A percentile compares a stretch with the other conserved stretches of the same genome.
These are phyloP conservation scores for Melipona beecheii DNA, from an alignment of 2,888 invertebrate species.

Conservation along the genomic window DNA sequence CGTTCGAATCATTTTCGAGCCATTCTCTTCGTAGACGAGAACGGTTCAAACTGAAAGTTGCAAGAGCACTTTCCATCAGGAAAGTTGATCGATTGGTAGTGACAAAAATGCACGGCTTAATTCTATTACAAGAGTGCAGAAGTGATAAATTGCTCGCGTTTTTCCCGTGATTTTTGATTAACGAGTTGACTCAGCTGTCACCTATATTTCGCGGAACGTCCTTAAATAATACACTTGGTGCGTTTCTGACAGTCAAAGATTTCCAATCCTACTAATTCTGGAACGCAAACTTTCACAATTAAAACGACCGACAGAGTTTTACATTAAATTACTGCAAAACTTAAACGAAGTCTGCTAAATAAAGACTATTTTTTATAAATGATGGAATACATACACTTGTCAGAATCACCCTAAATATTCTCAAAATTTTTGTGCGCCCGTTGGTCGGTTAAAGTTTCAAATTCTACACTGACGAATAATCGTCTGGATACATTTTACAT, in stretches of 20 bases:
- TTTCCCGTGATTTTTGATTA: not conserved
- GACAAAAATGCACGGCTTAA: not conserved
- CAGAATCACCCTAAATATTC: too few relatives aligned
- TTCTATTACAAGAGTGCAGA: not conserved
- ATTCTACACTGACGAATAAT: not conserved
- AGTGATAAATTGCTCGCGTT: not conserved
- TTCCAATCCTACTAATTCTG: not conserved
- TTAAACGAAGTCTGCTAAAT: not conserved
- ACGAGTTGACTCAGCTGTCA: not conserved
- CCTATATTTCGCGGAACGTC: not conserved
- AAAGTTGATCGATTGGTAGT: constrained; percentile 14
- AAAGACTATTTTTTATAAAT: too few relatives aligned
- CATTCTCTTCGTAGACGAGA: not conserved
- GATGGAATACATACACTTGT: too few relatives aligned
- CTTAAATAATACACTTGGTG: not conserved
- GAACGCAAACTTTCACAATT: not conserved
- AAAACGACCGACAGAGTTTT: not conserved
- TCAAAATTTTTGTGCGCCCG: too few relatives aligned
- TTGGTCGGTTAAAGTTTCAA: not conserved
- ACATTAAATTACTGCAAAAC: not conserved
- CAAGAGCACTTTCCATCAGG: constrained; percentile 21
- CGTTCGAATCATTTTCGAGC: not conserved
- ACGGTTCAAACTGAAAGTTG: not conserved
- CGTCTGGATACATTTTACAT: not conserved
- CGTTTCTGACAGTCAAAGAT: not conserved